Evolutionary conservation across 2,113 vertebrate species (phyloP).

Genomic region (Thamnophis sirtalis): DNA sequence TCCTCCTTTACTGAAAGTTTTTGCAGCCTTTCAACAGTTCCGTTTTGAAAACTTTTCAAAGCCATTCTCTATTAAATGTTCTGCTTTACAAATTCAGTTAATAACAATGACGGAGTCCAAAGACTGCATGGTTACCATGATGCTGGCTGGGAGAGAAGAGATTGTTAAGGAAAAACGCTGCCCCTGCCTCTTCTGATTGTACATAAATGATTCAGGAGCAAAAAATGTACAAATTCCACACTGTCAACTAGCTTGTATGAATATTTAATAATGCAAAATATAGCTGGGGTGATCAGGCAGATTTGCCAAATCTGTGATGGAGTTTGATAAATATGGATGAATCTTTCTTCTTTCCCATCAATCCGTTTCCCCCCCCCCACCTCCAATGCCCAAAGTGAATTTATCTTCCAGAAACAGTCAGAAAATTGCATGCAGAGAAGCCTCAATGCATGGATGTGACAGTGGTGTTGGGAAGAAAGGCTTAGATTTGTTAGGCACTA

Average conservation of each 20-base stretch:
- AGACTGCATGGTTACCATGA: not conserved
- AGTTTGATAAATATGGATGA: slow-evolving; percentile 78
- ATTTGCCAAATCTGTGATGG: slow-evolving; percentile 67
- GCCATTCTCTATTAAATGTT: not conserved
- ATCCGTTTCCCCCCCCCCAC: not conserved
- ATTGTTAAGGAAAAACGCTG: not conserved
- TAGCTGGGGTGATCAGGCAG: slow-evolving; percentile 69
- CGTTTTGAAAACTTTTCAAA: not conserved
- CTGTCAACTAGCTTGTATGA: slow-evolving; percentile 62
- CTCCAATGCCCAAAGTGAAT: not conserved
- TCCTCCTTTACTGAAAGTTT: not conserved
- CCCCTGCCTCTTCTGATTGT: slow-evolving; percentile 24
- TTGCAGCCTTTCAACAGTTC: not conserved
- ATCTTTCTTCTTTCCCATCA: not conserved
- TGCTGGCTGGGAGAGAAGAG: not conserved
- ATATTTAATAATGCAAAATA: slow-evolving; percentile 78
- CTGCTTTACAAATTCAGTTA: not conserved
- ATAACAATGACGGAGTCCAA: not conserved
- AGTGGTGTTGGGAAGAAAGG: not conserved
- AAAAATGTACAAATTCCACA: slow-evolving; percentile 70
- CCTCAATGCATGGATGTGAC: not conserved
- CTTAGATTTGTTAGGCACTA: not conserved
- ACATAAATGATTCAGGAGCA: slow-evolving; percentile 65
- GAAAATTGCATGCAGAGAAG: not conserved
- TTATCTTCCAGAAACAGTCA: not conserved